Evolutionary conservation across 2,888 invertebrate genomes (phyloP), one percentile per base, ranked within the genome.

Genomic region (Maniola hyperantus): DNA sequence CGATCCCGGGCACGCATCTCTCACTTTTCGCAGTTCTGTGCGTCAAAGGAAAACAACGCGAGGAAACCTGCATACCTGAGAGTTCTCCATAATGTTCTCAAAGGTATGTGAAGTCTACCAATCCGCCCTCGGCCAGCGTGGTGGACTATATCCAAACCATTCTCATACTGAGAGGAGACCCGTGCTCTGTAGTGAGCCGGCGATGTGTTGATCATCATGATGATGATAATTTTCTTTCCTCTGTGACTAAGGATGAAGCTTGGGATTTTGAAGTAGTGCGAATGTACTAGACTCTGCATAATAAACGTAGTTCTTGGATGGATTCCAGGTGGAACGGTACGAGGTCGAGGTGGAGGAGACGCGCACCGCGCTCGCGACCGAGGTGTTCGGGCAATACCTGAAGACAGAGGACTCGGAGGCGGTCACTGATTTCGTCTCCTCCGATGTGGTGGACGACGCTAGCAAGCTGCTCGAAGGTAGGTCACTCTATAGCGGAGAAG

Each of bases 261-360:
- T 48, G 2, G 42, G 42, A 1, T 13, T 13, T 46, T 15, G 15
- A 6, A 15, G 6, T 48, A 54, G 2, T 15, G n/a, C 0, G 18
- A 39, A 57, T 2, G 20, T 18, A 26, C 57, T 18, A 57, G 57
- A 42, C 39, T 39, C 57, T 57, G 13, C 42, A 57, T 57, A 57
- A 20, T 54, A 39, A 57, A 57, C 10, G 39, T 57, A 57, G 57
- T 57, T 57, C 57, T 57, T 42, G 57, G 57, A 57, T 42, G 39
- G 57, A 68, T 80, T 81, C 67, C 88, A 93, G 93, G 87, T 87
- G 93, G 96, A 96, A 83, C 95, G 96, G 82, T 99, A 98, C 94
- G 98, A 99, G 93, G 95, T 99, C 81, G 97, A 98, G 84, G 96
- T 96, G 84, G 98, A 98, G 91, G 98, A 98, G 92, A 95, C 96